Conservation (phyloP, 2,888 invertebrate genomes). For the Limnephilus rhombicus region DNA sequence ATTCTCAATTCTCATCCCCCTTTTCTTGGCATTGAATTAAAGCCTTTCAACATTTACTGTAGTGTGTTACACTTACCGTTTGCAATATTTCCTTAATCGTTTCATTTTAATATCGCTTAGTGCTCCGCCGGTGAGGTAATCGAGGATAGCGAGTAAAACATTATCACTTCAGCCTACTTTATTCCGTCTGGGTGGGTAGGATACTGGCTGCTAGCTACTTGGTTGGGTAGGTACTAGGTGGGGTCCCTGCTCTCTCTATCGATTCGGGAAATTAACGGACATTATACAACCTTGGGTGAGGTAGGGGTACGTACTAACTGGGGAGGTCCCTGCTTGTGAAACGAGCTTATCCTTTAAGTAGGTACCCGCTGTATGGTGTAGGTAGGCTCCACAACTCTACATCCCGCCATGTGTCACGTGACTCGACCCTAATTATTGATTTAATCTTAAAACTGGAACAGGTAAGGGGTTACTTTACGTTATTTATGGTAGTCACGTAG, state of each 20-base stretch:
- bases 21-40: background rate
- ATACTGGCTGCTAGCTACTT: no score
- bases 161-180: constrained; percentile 14
- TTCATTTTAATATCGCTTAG: constrained; percentile 42
- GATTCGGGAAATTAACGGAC: constrained; percentile 5
- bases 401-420: background rate
- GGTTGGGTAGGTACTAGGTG: background rate
- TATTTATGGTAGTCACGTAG: background rate
- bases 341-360: background rate
- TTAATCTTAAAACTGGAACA: background rate
- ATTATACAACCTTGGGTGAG: background rate
- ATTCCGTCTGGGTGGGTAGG: background rate
- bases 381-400: background rate
- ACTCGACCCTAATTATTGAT: constrained; percentile 7
- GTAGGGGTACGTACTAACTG: background rate
- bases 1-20: background rate
- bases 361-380: background rate
- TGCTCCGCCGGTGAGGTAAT: constrained; percentile 19
- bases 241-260: background rate
- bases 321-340: background rate
- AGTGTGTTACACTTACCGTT: background rate
- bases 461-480: background rate
- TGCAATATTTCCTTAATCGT: constrained; percentile 15
- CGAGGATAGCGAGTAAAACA: constrained; percentile 16
- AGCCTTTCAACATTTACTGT: background rate